Conservation (phyloP, 2,888 invertebrate genomes). For the Aphidoletes aphidimyza region DNA sequence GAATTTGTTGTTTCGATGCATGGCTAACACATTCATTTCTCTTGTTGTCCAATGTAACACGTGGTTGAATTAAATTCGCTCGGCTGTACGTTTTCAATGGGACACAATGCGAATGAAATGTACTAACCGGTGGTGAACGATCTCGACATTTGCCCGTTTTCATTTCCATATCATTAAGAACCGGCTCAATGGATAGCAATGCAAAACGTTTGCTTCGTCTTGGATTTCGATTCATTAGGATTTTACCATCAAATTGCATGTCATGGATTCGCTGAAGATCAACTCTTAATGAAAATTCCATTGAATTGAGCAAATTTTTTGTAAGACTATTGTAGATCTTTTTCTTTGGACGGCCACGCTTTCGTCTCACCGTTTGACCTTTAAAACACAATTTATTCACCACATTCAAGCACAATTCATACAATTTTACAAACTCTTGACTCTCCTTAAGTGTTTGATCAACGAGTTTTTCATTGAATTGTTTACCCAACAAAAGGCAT, state of each 20-base stretch:
- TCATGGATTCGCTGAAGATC: not conserved
- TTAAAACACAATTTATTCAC: not conserved
- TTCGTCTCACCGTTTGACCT: not conserved
- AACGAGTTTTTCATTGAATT: no score
- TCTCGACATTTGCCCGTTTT: not conserved
- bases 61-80: not conserved
- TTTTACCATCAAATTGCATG: not conserved
- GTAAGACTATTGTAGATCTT: not conserved
- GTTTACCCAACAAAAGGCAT: no score
- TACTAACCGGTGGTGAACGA: not conserved
- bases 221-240: not conserved
- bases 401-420: not conserved
- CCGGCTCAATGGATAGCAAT: not conserved
- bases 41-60: not conserved
- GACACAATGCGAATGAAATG: not conserved
- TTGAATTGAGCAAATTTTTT: not conserved
- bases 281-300: conserved; percentile 12
- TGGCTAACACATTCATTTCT: no score
- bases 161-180: not conserved
- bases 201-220: conserved; percentile 8
- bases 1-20: not conserved
- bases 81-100: conserved; percentile 21
- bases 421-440: conserved; percentile 5
- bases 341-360: conserved; percentile 13
- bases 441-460: not conserved